A percentile compares a stretch with the other conserved stretches of the same genome.
Conservation (phyloP, 2,113 vertebrate genomes). For the Elaphurus davidianus region DNA sequence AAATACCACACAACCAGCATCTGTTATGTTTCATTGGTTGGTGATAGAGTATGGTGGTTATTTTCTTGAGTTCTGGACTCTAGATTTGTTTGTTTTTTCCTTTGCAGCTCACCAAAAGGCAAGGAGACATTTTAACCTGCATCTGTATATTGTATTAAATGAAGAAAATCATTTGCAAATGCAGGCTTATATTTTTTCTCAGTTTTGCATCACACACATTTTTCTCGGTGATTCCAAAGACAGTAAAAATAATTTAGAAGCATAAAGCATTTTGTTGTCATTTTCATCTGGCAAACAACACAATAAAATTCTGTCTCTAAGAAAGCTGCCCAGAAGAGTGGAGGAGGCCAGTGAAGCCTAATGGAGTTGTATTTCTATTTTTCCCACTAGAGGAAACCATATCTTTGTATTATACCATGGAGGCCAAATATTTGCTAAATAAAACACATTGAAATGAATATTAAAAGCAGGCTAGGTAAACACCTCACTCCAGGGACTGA, state of each 20-base stretch:
- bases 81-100: too few species aligned
- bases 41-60: background rate
- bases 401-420: too few species aligned
- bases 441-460: too few species aligned
- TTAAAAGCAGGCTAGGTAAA: too few species aligned
- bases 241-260: conserved; percentile 21
- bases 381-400: conserved; percentile 25
- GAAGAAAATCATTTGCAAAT: conserved; percentile 30
- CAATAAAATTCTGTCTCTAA: conserved; percentile 14
- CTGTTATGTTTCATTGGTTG: background rate
- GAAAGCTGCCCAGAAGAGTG: background rate
- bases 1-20: background rate
- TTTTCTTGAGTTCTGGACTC: background rate
- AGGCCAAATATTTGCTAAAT: too few species aligned
- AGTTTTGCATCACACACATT: conserved; percentile 26
- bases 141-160: conserved; percentile 3
- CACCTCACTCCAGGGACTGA: too few species aligned
- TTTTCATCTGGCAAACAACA: conserved; percentile 26
- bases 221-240: conserved; percentile 50
- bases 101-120: background rate
- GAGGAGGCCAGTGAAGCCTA: background rate
- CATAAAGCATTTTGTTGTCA: background rate
- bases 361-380: conserved; percentile 23
- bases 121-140: background rate
- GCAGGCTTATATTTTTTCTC: background rate